Conservation (phyloP, 37 sponge, comb jelly and placozoan genomes). For the Lycopodina hypogea region DNA sequence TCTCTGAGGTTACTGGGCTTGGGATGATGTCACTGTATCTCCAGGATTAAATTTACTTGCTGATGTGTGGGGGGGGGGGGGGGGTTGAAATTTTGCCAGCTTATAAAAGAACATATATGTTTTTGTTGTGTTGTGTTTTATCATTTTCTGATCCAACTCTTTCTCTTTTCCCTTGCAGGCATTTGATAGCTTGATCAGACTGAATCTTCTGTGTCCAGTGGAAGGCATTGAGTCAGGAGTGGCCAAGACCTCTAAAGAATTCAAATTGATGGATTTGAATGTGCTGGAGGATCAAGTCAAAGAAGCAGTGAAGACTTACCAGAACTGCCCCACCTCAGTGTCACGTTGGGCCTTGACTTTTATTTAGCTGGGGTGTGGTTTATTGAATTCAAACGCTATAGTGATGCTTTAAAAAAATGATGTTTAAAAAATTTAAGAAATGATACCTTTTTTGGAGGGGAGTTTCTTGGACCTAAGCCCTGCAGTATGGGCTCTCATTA, state of each 20-base stretch:
- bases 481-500: neutral
- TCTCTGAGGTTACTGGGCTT: too few relatives aligned
- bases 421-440: neutral
- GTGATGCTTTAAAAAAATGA: too few relatives aligned
- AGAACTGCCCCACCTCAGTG: conserved; percentile 72
- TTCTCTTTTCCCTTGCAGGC: conserved; percentile 41
- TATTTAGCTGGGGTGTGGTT: neutral
- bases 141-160: too few relatives aligned
- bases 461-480: neutral
- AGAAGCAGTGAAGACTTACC: conserved; percentile 48
- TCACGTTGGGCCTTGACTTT: conserved; percentile 38
- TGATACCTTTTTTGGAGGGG: conserved; percentile 1
- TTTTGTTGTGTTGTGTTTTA: too few relatives aligned
- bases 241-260: conserved; percentile 45
- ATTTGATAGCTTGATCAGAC: conserved; percentile 52
- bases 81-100: too few relatives aligned
- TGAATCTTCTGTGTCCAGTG: conserved; percentile 52
- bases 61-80: too few relatives aligned
- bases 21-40: too few relatives aligned
- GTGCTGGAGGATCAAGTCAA: conserved; percentile 33
- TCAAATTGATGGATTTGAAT: conserved; percentile 28
- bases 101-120: too few relatives aligned
- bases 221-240: neutral
- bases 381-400: too few relatives aligned
- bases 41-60: too few relatives aligned